Evolutionary conservation across 2,113 vertebrate species (phyloP), one percentile per base, ranked within the genome.

Genomic region (Charina bottae): DNA sequence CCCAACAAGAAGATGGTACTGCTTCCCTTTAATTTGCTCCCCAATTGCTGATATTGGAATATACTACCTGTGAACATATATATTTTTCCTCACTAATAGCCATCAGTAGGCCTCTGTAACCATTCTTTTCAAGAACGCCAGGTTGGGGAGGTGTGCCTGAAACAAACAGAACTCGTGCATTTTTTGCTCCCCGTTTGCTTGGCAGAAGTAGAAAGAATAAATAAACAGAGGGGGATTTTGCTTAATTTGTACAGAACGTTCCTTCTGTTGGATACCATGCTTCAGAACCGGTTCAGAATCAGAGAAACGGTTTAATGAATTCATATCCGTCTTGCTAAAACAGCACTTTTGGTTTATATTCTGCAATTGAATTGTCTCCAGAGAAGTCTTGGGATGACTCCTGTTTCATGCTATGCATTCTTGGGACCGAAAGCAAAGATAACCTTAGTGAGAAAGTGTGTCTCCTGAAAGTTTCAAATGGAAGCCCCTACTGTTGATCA

Each of bases 381-480:
- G 87, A 92, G 92, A 59, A 89, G 93, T 93, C 86, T 89, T 6
- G 17, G 26, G 12, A 28, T 90, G 62, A 78, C 92, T 92, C 54
- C 84, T 62, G 92, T 94, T 94, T 93, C 94, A 93, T 64, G 85
- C 93, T 93, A 90, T 93, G 94, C 88, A 6, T 95, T 96, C 92
- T 24, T 4, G 15, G 93, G 89, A 92, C 87, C 93, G 93, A 92
- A 96, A 96, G 95, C 94, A 96, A 96, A 96, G 83, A 54, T 89
- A 7, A 21, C 89, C 94, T 93, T 93, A 92, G 95, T 93, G 92
- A 96, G 93, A 95, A 93, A 96, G 94, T 92, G 68, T 93, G 94
- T 92, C 93, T 92, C 42, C 94, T 91, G 94, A 92, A 95, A 95
- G 89, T 88, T 92, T 87, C 93, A 96, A 96, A 95, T 96, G 95